Conservation (phyloP, 2,888 invertebrate species). For the Chymomyza caudatula region DNA sequence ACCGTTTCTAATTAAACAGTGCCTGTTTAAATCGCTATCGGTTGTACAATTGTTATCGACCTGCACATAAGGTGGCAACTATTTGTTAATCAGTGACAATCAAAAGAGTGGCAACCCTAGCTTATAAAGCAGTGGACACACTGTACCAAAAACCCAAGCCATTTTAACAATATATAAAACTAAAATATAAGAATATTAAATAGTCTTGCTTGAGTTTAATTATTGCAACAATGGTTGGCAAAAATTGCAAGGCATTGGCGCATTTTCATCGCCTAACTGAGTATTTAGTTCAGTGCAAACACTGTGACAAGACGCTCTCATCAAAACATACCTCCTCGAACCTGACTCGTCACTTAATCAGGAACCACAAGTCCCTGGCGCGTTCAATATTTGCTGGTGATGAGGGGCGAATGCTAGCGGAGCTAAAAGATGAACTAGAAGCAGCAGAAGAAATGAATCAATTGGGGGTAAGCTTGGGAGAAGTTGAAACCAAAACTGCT, state of each 20-base stretch:
- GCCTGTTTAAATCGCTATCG: background rate
- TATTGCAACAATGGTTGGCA: constrained; percentile 49
- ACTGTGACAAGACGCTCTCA: constrained; percentile 62
- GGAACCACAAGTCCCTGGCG: constrained; percentile 54
- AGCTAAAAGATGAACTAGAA: constrained; percentile 51
- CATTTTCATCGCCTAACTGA: constrained; percentile 63
- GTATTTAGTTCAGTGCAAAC: constrained; percentile 62
- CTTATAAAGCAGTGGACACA: background rate
- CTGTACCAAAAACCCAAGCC: background rate
- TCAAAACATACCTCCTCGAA: constrained; percentile 65
- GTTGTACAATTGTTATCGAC: background rate
- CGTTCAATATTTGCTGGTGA: constrained; percentile 58
- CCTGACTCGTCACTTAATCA: constrained; percentile 58
- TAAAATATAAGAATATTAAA: background rate
- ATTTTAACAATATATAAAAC: background rate
- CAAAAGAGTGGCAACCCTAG: background rate
- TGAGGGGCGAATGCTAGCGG: constrained; percentile 60
- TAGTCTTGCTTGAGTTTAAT: background rate
- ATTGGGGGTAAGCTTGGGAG: constrained; percentile 41
- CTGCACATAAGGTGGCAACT: background rate
- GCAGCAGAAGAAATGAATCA: constrained; percentile 49
- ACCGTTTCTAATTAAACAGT: too few relatives aligned
- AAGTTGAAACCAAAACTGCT: constrained; percentile 54
- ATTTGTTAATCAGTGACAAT: background rate
- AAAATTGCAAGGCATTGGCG: constrained; percentile 60